These are phyloP conservation scores for Stenolophus ochropezus DNA, from an alignment of 2,888 invertebrate genomes.

Conservation along the genomic window DNA sequence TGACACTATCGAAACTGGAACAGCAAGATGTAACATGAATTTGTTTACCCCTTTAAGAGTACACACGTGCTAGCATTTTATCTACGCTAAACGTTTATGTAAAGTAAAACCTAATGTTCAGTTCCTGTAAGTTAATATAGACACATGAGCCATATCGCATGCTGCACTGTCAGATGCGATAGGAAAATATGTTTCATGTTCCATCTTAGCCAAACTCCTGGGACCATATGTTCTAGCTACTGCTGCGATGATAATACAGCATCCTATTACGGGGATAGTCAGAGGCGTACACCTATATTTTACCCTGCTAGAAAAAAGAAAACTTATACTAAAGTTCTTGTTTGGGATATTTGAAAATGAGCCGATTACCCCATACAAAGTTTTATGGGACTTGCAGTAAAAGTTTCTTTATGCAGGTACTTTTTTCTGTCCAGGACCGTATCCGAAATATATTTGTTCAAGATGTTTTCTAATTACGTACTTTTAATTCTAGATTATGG, in stretches of 20 bases:
- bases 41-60: not conserved
- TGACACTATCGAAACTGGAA: not conserved
- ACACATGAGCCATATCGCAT: not conserved
- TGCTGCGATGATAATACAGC: conserved; percentile 5
- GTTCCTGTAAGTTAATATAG: not conserved
- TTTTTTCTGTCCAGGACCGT: too few relatives aligned
- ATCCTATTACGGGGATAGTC: not conserved
- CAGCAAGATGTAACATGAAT: not conserved
- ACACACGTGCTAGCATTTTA: not conserved
- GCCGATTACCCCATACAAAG: too few relatives aligned
- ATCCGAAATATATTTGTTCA: too few relatives aligned
- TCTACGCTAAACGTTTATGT: not conserved
- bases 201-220: not conserved
- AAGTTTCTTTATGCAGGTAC: too few relatives aligned
- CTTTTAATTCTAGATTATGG: too few relatives aligned
- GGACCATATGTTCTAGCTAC: conserved; percentile 10
- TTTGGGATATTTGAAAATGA: too few relatives aligned
- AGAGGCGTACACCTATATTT: not conserved
- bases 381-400: too few relatives aligned
- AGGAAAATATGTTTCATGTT: conserved; percentile 2
- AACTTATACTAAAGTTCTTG: not conserved
- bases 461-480: too few relatives aligned
- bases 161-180: not conserved
- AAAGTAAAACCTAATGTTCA: not conserved
- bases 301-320: not conserved